Evolutionary conservation across 2,797 vertebrate species (phyloP), one percentile per base, ranked within the genome.

Genomic region (Schizothorax lantsangensis): DNA sequence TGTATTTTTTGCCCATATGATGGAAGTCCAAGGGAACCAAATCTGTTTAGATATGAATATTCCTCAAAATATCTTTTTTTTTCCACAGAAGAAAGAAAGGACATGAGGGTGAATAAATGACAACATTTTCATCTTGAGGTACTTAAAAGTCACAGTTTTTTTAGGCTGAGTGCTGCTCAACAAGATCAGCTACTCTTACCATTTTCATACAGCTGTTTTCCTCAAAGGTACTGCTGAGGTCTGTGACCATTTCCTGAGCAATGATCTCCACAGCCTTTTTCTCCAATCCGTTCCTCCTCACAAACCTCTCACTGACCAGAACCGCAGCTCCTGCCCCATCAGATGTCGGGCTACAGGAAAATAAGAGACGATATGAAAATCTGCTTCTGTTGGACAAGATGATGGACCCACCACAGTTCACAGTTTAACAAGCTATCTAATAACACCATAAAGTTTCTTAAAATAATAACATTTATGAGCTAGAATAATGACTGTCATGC

Each of bases 181-280:
- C 21, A 69, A 52, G 12, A 69, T 84, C 23, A 30, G 52, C 38
- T 54, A 21, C 72, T 54, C 72, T 88, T 90, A 98, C 98, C 96
- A 95, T 62, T 92, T 98, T 99, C 71, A 99, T 96, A 89, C 96
- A 91, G 86, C 97, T 99, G 66, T 97, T 97, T 52, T 95, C 97
- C 62, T 97, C 91, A 93, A 99, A 99, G 0, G 97, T 94, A 88
- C 95, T 96, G 54, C 93, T 66, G 0, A 95, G 91, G 93, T 99
- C 98, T 0, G 98, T 99, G 90, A 94, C 90, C 98, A 99, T 97
- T 94, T 97, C 98, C 89, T 99, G 98, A 38, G 97, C 97, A 85
- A 99, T 33, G 79, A 99, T 98, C 94, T 99, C 97, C 86, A 99
- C 98, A 1, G 98, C 97, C 93, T 96, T 96, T 6, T 88, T 52